phyloP scores from a whole-genome alignment of 2,797 vertebrate genomes.

The Diplodus sargus region DNA sequence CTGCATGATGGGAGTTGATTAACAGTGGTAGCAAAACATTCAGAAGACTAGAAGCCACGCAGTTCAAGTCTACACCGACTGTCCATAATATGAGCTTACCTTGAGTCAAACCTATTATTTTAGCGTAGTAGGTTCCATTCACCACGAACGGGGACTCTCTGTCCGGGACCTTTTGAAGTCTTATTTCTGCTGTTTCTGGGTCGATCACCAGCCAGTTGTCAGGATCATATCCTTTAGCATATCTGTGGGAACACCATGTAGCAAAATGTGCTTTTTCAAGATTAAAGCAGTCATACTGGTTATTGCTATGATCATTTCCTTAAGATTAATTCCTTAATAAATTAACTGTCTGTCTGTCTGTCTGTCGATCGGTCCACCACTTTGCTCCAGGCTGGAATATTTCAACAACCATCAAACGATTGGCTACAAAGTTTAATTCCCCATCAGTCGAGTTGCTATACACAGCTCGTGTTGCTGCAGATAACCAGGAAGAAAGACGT shows the following conservation, averaged over 20 bases:
- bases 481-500: no score
- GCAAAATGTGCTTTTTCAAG: not conserved
- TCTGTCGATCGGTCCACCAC: no score
- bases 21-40: not conserved
- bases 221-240: conserved; percentile 83
- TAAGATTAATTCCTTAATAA: not conserved
- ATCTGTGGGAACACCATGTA: conserved; percentile 76
- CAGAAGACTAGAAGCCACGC: not conserved
- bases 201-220: conserved; percentile 88
- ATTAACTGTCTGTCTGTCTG: no score
- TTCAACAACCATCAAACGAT: no score
- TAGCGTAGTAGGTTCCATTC: conserved; percentile 88
- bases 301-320: no score
- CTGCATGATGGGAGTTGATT: not conserved
- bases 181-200: conserved; percentile 86
- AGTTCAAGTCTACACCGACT: not conserved
- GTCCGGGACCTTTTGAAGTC: conserved; percentile 84
- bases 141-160: conserved; percentile 86
- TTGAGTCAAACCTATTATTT: conserved; percentile 84
- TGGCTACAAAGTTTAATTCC: no score
- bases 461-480: no score
- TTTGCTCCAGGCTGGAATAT: no score
- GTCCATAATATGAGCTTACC: conserved; percentile 74
- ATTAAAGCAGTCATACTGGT: not conserved
- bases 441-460: no score